A percentile compares a stretch with the other conserved stretches of the same genome.
These are phyloP conservation scores for Epinotia nisella DNA, from an alignment of 2,888 invertebrate genomes.

Conservation along the genomic window DNA sequence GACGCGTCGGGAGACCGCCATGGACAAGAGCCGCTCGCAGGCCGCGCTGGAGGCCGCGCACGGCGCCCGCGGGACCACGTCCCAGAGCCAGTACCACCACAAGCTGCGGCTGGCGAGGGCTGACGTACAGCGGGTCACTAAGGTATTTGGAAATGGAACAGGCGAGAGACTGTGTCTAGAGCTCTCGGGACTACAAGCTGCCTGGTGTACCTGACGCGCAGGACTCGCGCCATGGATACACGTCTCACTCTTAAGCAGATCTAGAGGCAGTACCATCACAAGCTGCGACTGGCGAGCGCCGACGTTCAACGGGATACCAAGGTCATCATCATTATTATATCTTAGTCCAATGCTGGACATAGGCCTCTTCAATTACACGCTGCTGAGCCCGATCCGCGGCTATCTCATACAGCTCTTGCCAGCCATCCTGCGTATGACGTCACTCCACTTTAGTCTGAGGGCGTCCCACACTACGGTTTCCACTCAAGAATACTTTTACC, in stretches of 20 bases:
- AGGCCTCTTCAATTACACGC: no score
- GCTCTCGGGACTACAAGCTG: no score
- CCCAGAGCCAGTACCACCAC: constrained; percentile 73
- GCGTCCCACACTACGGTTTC: no score
- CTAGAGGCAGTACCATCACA: constrained; percentile 71
- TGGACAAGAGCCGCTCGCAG: constrained; percentile 70
- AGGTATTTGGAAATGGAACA: constrained; percentile 59
- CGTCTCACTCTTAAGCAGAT: constrained; percentile 68
- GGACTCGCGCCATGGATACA: no score
- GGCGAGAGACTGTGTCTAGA: neutral
- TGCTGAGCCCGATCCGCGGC: no score
- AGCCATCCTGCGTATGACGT: no score
- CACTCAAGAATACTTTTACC: no score
- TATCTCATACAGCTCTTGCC: no score
- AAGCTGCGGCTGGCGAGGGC: constrained; percentile 72
- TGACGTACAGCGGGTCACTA: constrained; percentile 72
- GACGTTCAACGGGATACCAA: constrained; percentile 73
- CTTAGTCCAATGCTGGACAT: no score
- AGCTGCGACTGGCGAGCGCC: constrained; percentile 70
- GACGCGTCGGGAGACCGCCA: constrained; percentile 72
- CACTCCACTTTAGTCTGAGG: no score
- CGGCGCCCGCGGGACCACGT: constrained; percentile 58
- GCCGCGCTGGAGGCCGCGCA: constrained; percentile 74
- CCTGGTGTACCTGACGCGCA: no score
- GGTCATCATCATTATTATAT: constrained; percentile 53